A percentile compares a stretch with the other conserved stretches of the same genome.
Conservation (phyloP, 2,113 vertebrate genomes). For the Cynoglossus semilaevis region DNA sequence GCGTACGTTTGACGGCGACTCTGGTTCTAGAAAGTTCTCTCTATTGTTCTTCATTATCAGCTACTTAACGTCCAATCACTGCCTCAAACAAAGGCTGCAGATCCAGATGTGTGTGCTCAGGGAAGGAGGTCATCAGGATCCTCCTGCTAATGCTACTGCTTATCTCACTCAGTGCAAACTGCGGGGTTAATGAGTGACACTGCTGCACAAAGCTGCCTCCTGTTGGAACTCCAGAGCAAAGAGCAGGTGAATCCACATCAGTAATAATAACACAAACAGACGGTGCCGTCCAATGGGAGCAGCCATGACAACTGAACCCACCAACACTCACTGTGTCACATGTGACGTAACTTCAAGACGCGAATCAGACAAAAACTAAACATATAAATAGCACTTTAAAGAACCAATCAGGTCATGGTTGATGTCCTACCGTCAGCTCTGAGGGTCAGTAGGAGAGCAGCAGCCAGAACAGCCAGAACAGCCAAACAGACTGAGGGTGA, state of each 20-base stretch:
- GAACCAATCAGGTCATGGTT: neutral
- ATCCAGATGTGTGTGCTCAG: slow-evolving; percentile 24
- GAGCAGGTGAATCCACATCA: no score
- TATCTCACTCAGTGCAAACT: slow-evolving; percentile 21
- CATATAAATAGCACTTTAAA: no score
- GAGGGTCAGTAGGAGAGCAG: slow-evolving; percentile 56
- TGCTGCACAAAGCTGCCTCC: neutral
- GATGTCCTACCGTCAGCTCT: slow-evolving; percentile 62
- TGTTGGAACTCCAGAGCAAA: no score
- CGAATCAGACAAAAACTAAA: neutral
- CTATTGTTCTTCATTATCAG: slow-evolving; percentile 15
- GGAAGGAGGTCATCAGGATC: neutral
- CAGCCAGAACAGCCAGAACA: slow-evolving; percentile 28
- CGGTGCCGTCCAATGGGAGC: no score
- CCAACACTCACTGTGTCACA: no score
- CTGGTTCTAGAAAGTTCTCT: neutral
- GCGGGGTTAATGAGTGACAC: slow-evolving; percentile 26
- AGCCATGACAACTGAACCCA: no score
- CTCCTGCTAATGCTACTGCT: slow-evolving; percentile 18
- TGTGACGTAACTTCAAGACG: no score
- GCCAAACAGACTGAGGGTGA: slow-evolving; percentile 31
- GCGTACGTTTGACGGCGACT: no score
- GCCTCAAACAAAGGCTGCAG: slow-evolving; percentile 18
- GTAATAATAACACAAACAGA: no score
- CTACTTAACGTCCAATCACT: slow-evolving; percentile 11